A percentile compares a stretch with the other conserved stretches of the same genome.
phyloP scores from a whole-genome alignment of 2,888 invertebrate genomes.

The Erynnis tages region DNA sequence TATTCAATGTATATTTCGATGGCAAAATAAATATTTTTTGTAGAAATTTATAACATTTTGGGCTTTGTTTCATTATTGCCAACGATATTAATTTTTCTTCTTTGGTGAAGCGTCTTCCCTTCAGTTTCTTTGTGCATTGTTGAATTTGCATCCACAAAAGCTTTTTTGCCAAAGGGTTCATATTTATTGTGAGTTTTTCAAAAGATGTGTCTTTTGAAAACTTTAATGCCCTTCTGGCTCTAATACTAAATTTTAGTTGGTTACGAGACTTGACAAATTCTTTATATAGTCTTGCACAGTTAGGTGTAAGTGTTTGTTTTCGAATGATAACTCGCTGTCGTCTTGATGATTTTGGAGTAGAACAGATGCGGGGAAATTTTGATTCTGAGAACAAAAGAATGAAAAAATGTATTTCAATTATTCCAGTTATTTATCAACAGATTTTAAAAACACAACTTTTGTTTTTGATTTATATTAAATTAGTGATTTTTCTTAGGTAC shows the following conservation, averaged over 20 bases:
- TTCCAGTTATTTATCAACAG: too few species aligned
- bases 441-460: too few species aligned
- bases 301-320: slow-evolving; percentile 4
- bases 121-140: background rate
- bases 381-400: too few species aligned
- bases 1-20: background rate
- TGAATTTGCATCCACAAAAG: slow-evolving; percentile 4
- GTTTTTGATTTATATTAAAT: too few species aligned
- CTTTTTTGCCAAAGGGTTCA: slow-evolving; percentile 22
- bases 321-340: too few species aligned
- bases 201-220: slow-evolving; percentile 18
- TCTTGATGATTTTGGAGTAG: too few species aligned
- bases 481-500: too few species aligned
- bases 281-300: slow-evolving; percentile 19
- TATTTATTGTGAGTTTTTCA: slow-evolving; percentile 17
- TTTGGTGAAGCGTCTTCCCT: background rate
- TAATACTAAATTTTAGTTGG: slow-evolving; percentile 8
- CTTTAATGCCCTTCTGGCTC: slow-evolving; percentile 5
- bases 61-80: too few species aligned
- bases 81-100: background rate
- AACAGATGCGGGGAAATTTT: too few species aligned
- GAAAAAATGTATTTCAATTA: too few species aligned
- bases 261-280: slow-evolving; percentile 11
- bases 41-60: background rate
- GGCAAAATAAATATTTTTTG: background rate